Conservation (phyloP, 2,888 invertebrate species). For the Melinaea menophilus region DNA sequence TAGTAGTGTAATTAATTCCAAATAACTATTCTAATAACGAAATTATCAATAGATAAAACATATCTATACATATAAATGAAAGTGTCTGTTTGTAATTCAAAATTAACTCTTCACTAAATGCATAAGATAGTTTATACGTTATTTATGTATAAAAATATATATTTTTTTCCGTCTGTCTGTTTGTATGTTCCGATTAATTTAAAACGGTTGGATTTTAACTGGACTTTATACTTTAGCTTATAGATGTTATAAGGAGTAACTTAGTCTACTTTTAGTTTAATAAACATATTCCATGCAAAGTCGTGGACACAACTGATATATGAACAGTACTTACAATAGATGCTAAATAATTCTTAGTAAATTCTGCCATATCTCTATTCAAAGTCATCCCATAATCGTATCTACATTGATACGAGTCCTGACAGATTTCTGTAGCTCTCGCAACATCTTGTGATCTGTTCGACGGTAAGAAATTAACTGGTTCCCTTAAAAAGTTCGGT, state of each 20-base stretch:
- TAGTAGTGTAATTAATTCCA: neutral
- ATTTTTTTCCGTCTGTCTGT: no score
- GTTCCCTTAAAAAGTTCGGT: conserved; percentile 84
- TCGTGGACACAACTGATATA: neutral
- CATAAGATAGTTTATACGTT: no score
- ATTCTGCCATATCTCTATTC: conserved; percentile 90
- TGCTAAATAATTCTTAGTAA: conserved; percentile 89
- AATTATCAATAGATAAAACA: neutral
- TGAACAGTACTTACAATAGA: conserved; percentile 66
- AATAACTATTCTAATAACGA: neutral
- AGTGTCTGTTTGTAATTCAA: no score
- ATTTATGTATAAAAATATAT: no score
- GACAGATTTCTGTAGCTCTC: conserved; percentile 84
- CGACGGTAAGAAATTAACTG: conserved; percentile 84
- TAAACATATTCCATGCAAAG: neutral
- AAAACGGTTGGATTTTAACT: no score
- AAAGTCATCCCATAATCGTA: conserved; percentile 93
- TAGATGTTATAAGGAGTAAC: no score
- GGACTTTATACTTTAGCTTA: no score
- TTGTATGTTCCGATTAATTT: no score
- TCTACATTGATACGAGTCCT: conserved; percentile 89
- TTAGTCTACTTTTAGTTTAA: neutral
- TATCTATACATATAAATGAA: no score
- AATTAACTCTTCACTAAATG: no score
- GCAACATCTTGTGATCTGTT: conserved; percentile 82